Evolutionary conservation across 2,888 invertebrate species (phyloP).

Genomic region (Ceraclea dissimilis): DNA sequence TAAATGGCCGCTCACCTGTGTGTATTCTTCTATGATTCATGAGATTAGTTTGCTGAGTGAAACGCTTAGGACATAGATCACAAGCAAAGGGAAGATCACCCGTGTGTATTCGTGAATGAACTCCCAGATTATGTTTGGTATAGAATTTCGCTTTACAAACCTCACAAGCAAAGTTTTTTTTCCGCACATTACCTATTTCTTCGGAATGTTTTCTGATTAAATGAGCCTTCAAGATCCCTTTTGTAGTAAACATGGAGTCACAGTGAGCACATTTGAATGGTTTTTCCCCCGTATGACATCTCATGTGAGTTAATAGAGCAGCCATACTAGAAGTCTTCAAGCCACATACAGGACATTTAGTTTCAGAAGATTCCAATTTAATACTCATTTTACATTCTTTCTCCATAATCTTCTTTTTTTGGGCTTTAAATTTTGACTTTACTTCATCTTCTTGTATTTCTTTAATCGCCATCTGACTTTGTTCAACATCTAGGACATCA

Average conservation of each 20-base stretch:
- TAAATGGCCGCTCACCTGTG: too few species aligned
- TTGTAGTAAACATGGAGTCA: slow-evolving; percentile 26
- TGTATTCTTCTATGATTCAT: slow-evolving; percentile 34
- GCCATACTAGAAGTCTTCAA: slow-evolving; percentile 7
- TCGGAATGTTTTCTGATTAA: too few species aligned
- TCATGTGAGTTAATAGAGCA: too few species aligned
- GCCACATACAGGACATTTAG: slow-evolving; percentile 14
- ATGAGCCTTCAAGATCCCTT: too few species aligned
- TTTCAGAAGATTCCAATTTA: slow-evolving; percentile 1
- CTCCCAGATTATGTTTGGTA: slow-evolving; percentile 32
- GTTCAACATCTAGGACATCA: neutral
- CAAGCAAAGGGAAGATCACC: slow-evolving; percentile 33
- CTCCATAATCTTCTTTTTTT: neutral
- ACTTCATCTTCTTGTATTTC: neutral
- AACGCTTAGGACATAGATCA: slow-evolving; percentile 30
- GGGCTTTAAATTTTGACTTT: neutral
- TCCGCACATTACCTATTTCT: too few species aligned
- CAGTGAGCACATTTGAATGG: slow-evolving; percentile 35
- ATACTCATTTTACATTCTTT: slow-evolving; percentile 4
- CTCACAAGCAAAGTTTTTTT: slow-evolving; percentile 37
- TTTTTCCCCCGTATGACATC: slow-evolving; percentile 22
- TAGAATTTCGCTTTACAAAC: slow-evolving; percentile 36
- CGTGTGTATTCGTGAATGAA: slow-evolving; percentile 36
- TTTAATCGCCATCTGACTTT: neutral
- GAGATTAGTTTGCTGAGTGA: slow-evolving; percentile 33